Percentiles rank a stretch among this genome's conserved stretches.
These are phyloP conservation scores for Pelochelys cantorii DNA, from an alignment of 2,797 vertebrate species.

Conservation along the genomic window DNA sequence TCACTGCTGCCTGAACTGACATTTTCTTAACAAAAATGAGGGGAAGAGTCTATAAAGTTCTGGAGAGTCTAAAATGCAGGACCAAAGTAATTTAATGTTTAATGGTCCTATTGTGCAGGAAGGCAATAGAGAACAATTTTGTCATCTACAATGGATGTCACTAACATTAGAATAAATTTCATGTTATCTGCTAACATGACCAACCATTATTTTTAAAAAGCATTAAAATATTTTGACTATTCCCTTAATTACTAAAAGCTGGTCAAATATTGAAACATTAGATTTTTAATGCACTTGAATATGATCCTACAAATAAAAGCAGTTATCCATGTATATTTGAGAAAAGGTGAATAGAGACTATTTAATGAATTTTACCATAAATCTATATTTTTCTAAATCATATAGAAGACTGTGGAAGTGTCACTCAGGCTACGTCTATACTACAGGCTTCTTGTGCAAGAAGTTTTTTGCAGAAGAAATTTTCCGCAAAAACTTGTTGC, in stretches of 20 bases:
- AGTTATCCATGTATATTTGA: slow-evolving; percentile 32
- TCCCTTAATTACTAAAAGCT: not conserved
- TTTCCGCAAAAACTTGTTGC: no score
- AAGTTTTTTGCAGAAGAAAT: no score
- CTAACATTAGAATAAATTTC: slow-evolving; percentile 39
- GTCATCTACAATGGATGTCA: slow-evolving; percentile 42
- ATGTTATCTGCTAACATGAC: slow-evolving; percentile 59
- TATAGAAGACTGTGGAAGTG: slow-evolving; percentile 75
- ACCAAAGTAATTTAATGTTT: not conserved
- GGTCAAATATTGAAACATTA: not conserved
- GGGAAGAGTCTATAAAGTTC: not conserved
- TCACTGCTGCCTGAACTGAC: slow-evolving; percentile 2
- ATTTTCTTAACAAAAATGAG: slow-evolving; percentile 18
- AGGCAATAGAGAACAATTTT: slow-evolving; percentile 48
- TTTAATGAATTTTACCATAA: slow-evolving; percentile 67
- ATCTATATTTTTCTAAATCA: slow-evolving; percentile 73
- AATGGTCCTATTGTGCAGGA: not conserved
- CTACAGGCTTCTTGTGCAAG: no score
- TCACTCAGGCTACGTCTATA: slow-evolving; percentile 37
- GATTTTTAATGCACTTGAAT: not conserved
- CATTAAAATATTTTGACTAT: not conserved
- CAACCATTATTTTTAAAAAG: not conserved
- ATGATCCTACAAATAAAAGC: not conserved
- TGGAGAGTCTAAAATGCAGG: slow-evolving; percentile 47
- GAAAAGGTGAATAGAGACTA: slow-evolving; percentile 44